Conservation (phyloP, 2,888 invertebrate genomes). For the Standfussiana lucernea region DNA sequence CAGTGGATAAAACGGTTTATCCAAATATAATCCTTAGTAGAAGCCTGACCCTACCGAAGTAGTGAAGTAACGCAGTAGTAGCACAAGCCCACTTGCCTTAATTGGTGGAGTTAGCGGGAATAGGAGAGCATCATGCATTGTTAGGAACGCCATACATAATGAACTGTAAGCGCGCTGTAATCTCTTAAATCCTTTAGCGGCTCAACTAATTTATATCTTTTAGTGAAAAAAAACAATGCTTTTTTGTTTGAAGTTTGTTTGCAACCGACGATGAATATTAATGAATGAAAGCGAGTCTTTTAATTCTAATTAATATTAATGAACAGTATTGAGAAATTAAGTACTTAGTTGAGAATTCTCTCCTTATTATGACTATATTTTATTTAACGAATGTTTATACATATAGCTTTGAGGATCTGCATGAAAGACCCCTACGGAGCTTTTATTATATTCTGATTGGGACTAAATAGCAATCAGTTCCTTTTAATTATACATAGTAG, state of each 20-base stretch:
- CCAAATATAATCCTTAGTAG: slow-evolving; percentile 16
- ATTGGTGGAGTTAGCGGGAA: slow-evolving; percentile 58
- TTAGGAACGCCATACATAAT: slow-evolving; percentile 54
- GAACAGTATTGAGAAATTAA: slow-evolving; percentile 21
- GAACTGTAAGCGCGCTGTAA: slow-evolving; percentile 51
- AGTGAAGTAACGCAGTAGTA: slow-evolving; percentile 33
- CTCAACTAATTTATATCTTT: slow-evolving; percentile 54
- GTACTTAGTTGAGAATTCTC: slow-evolving; percentile 6
- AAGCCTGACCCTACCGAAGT: slow-evolving; percentile 23
- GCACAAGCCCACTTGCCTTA: slow-evolving; percentile 56
- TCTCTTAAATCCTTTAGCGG: slow-evolving; percentile 57
- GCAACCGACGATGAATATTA: slow-evolving; percentile 36
- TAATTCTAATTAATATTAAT: slow-evolving; percentile 40
- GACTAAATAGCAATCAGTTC: not conserved
- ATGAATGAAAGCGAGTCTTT: slow-evolving; percentile 39
- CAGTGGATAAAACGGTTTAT: not conserved
- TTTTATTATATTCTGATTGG: not conserved
- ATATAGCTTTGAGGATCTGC: not conserved
- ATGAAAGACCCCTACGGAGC: no score
- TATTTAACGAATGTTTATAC: slow-evolving; percentile 1
- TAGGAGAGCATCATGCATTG: slow-evolving; percentile 59
- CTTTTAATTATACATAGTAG: not conserved
- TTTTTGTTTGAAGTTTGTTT: slow-evolving; percentile 45
- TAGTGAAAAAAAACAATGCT: slow-evolving; percentile 41
- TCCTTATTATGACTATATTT: slow-evolving; percentile 3